A percentile compares a stretch with the other conserved stretches of the same genome.
Evolutionary conservation across 2,888 invertebrate species (phyloP).

Genomic region (Temnothorax ravouxi): DNA sequence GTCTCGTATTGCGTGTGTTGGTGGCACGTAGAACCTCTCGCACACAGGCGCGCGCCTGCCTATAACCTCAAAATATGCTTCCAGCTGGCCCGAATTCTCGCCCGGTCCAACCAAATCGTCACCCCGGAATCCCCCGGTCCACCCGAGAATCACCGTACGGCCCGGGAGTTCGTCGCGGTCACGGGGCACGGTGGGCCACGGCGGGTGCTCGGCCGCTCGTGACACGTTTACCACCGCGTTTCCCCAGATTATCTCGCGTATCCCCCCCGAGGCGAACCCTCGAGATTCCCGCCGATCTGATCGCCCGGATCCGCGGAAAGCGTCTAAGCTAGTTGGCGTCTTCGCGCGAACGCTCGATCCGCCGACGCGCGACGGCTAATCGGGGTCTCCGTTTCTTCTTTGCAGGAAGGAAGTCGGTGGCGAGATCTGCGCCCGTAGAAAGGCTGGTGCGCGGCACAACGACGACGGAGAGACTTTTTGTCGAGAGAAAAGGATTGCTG

Average conservation of each 20-base stretch:
- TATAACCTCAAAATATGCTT: conserved; percentile 82
- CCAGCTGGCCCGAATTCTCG: conserved; percentile 80
- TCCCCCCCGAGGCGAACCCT: not conserved
- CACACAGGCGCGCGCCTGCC: conserved; percentile 71
- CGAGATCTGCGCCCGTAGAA: conserved; percentile 35
- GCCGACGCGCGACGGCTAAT: not conserved
- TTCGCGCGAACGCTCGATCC: not conserved
- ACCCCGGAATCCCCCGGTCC: conserved; percentile 9
- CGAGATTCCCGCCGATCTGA: not conserved
- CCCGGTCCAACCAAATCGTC: conserved; percentile 1
- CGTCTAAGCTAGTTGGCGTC: not conserved
- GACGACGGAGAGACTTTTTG: conserved; percentile 9
- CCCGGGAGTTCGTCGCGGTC: no score
- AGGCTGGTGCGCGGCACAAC: conserved; percentile 54
- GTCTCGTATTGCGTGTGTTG: conserved; percentile 62
- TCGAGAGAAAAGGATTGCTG: not conserved
- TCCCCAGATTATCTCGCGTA: not conserved
- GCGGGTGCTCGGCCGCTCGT: no score
- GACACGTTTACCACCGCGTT: conserved; percentile 24
- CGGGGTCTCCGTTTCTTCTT: conserved; percentile 61
- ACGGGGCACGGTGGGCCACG: no score
- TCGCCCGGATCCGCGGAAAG: not conserved
- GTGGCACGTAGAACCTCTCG: conserved; percentile 75
- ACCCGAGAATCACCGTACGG: no score
- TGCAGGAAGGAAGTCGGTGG: conserved; percentile 59